Percentiles rank a stretch among this genome's conserved stretches.
phyloP scores from a whole-genome alignment of 2,113 vertebrate genomes.

The Hucho hucho region DNA sequence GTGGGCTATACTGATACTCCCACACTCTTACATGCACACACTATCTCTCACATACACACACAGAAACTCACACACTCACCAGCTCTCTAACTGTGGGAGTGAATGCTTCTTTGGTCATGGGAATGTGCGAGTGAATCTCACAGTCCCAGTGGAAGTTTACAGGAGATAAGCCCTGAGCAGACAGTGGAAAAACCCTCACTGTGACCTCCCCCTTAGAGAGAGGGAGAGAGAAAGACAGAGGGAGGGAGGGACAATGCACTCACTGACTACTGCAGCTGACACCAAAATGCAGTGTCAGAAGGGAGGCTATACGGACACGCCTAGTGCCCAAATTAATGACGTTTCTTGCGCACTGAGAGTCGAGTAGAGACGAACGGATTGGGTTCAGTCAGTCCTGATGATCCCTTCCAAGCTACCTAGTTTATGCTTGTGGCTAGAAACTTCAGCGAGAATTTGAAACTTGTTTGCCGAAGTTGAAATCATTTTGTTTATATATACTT shows the following conservation, averaged over 20 bases:
- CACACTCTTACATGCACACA: background rate
- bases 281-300: too few species aligned
- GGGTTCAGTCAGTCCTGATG: too few species aligned
- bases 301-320: too few species aligned
- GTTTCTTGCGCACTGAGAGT: too few species aligned
- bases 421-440: too few species aligned
- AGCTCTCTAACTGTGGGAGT: background rate
- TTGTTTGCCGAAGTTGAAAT: too few species aligned
- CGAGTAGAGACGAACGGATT: too few species aligned
- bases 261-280: background rate
- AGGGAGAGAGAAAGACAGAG: background rate
- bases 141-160: slow-evolving; percentile 65
- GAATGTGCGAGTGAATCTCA: slow-evolving; percentile 38
- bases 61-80: background rate
- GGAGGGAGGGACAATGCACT: background rate
- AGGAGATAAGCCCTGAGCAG: slow-evolving; percentile 21
- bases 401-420: too few species aligned
- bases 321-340: too few species aligned
- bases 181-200: slow-evolving; percentile 68
- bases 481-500: too few species aligned
- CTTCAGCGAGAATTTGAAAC: too few species aligned
- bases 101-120: background rate
- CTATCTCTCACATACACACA: background rate
- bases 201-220: slow-evolving; percentile 23
- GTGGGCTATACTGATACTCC: background rate